Conservation (phyloP, 37 sponge, comb jelly and placozoan genomes). For the Ephydatia muelleri region DNA sequence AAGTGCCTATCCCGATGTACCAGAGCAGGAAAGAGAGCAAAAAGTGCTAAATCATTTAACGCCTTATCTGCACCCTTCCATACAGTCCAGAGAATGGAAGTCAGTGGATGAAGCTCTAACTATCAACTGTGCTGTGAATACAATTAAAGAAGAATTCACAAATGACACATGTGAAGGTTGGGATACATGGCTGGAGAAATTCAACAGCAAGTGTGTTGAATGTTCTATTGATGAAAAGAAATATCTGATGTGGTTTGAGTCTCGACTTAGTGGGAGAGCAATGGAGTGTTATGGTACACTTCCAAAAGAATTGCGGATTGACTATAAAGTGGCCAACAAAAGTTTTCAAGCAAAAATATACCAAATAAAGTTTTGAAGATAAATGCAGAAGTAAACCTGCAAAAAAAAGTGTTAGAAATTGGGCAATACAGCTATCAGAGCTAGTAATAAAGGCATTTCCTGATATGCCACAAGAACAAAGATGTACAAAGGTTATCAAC, state of each 20-base stretch:
- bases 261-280: background rate
- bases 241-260: background rate
- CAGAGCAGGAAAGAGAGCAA: background rate
- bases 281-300: background rate
- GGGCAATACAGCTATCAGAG: background rate
- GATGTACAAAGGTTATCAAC: background rate
- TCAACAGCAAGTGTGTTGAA: background rate
- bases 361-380: background rate
- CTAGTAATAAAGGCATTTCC: background rate
- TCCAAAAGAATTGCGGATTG: background rate
- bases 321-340: background rate
- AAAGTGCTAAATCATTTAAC: background rate
- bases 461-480: background rate
- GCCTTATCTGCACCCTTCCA: background rate
- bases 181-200: background rate
- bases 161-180: background rate
- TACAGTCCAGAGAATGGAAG: background rate
- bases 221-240: background rate
- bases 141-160: background rate
- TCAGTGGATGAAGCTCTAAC: background rate
- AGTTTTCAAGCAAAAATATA: background rate
- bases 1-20: background rate
- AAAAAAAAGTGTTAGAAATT: background rate
- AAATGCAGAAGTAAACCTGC: background rate
- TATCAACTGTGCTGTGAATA: background rate